These are phyloP conservation scores for Chloebia gouldiae DNA, from an alignment of 2,113 vertebrate genomes.

Conservation along the genomic window DNA sequence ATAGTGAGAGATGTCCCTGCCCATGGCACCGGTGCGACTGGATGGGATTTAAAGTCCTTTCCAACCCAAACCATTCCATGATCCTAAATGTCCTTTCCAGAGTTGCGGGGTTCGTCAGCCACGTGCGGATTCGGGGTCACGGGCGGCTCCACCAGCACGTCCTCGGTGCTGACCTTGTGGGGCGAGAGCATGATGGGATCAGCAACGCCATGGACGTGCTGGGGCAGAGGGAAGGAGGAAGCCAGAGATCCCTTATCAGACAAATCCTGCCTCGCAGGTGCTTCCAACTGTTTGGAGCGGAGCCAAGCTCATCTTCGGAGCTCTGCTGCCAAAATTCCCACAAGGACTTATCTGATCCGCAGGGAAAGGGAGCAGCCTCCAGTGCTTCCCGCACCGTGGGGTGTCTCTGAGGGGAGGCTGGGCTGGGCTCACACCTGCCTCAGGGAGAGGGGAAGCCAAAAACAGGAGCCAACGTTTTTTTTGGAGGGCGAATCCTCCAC, in stretches of 20 bases:
- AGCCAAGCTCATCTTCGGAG: neutral
- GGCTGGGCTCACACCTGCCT: neutral
- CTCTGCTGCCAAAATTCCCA: neutral
- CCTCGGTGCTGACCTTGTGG: neutral
- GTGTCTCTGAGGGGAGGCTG: neutral
- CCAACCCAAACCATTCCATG: neutral
- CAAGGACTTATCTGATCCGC: neutral
- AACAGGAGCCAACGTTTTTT: neutral
- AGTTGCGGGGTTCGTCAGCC: too few species aligned
- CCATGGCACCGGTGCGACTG: fast-evolving
- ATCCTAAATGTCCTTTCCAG: fast-evolving
- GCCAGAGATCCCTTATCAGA: constrained; percentile 6
- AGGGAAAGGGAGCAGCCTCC: neutral
- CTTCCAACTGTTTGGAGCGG: neutral
- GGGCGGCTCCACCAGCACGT: fast-evolving
- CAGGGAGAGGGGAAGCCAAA: neutral
- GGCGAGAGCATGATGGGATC: neutral
- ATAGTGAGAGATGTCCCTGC: neutral
- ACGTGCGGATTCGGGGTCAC: fast-evolving
- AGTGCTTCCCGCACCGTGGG: neutral
- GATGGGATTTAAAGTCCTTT: neutral
- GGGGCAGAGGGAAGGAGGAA: neutral
- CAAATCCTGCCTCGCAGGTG: neutral
- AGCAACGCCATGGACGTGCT: neutral
- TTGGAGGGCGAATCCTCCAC: neutral